Conservation (phyloP, 2,797 vertebrate species). For the Anolis apletophallus region DNA sequence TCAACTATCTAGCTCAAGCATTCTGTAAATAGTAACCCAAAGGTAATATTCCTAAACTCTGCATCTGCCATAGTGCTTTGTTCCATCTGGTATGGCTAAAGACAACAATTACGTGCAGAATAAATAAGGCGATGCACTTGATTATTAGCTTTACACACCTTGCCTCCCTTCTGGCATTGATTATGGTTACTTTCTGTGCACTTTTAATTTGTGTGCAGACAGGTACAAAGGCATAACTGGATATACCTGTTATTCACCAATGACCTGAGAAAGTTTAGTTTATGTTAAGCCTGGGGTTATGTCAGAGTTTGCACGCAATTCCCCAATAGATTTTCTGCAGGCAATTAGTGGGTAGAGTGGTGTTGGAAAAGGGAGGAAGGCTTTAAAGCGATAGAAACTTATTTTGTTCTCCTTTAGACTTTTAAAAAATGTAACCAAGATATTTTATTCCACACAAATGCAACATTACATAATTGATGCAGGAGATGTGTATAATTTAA, state of each 20-base stretch:
- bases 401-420: conserved; percentile 71
- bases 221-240: conserved; percentile 81
- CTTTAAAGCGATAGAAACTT: conserved; percentile 76
- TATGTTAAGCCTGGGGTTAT: conserved; percentile 84
- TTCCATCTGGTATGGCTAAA: not conserved
- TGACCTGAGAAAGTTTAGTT: conserved; percentile 81
- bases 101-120: not conserved
- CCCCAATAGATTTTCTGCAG: conserved; percentile 74
- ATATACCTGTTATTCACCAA: conserved; percentile 87
- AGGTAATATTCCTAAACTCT: not conserved
- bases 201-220: conserved; percentile 80
- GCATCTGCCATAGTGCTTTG: not conserved
- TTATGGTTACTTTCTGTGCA: conserved; percentile 76
- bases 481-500: conserved; percentile 61
- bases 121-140: not conserved
- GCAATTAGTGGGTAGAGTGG: conserved; percentile 72
- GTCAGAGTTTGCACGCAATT: conserved; percentile 84
- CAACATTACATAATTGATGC: conserved; percentile 64
- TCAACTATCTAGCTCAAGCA: not conserved
- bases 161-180: conserved; percentile 72
- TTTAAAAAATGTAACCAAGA: conserved; percentile 62
- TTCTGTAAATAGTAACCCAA: not conserved
- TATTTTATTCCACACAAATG: conserved; percentile 56
- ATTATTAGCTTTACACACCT: conserved; percentile 73
- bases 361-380: conserved; percentile 68